These are phyloP conservation scores for Trachelus tabidus DNA, from an alignment of 2,888 invertebrate species.

Conservation along the genomic window DNA sequence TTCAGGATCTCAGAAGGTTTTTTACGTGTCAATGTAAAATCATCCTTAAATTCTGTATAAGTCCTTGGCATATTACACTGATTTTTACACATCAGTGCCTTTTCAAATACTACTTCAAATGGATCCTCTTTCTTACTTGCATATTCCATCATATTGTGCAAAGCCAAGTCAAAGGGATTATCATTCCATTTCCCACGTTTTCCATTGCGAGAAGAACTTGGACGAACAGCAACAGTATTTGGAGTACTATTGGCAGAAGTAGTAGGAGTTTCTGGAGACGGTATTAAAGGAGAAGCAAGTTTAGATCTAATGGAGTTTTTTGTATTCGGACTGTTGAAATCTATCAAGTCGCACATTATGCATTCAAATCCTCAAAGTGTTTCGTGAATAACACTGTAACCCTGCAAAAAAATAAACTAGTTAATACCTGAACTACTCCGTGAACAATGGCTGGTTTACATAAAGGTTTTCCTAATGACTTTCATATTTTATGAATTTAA, in stretches of 20 bases:
- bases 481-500: neutral
- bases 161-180: slow-evolving; percentile 58
- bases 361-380: neutral
- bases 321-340: slow-evolving; percentile 49
- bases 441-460: neutral
- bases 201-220: slow-evolving; percentile 3
- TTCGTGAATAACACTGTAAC: neutral
- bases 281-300: slow-evolving; percentile 54
- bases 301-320: slow-evolving; percentile 30
- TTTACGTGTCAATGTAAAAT: slow-evolving; percentile 29
- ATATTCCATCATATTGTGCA: slow-evolving; percentile 52
- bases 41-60: slow-evolving; percentile 29
- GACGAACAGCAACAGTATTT: slow-evolving; percentile 1
- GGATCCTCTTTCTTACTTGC: slow-evolving; percentile 55
- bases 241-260: slow-evolving; percentile 11
- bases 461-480: neutral
- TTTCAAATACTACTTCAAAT: slow-evolving; percentile 52
- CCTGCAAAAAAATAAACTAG: neutral
- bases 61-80: neutral
- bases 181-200: slow-evolving; percentile 49
- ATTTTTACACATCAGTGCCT: slow-evolving; percentile 34
- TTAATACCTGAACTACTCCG: neutral
- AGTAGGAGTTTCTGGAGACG: slow-evolving; percentile 45
- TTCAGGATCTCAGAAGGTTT: slow-evolving; percentile 37
- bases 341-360: slow-evolving; percentile 57